phyloP scores from a whole-genome alignment of 2,888 invertebrate species.

The Formica aserva region DNA sequence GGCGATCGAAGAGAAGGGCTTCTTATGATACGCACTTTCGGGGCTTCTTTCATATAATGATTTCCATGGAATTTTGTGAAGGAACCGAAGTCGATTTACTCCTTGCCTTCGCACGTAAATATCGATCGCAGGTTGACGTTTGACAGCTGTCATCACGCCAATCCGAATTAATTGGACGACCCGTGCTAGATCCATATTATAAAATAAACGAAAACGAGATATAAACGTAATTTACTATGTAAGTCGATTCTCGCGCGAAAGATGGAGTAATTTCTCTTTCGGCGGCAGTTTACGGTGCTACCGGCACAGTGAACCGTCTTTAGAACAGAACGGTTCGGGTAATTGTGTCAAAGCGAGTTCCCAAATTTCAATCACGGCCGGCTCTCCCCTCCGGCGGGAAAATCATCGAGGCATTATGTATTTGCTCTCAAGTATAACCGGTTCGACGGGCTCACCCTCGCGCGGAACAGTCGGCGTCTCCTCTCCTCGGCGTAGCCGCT shows the following conservation, averaged over 20 bases:
- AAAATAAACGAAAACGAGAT: neutral
- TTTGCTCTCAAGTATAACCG: constrained; percentile 84
- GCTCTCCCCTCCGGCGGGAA: constrained; percentile 74
- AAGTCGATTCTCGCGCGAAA: constrained; percentile 29
- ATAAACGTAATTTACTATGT: neutral
- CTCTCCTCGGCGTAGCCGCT: constrained; percentile 37
- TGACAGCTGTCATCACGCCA: constrained; percentile 36
- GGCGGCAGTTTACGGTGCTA: neutral
- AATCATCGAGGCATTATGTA: constrained; percentile 85
- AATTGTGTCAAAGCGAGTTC: constrained; percentile 85
- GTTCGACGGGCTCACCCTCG: constrained; percentile 81
- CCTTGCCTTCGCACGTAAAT: constrained; percentile 41
- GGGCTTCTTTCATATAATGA: constrained; percentile 74
- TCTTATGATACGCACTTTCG: constrained; percentile 73
- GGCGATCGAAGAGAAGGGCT: constrained; percentile 72
- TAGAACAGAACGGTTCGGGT: constrained; percentile 77
- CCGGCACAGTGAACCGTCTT: neutral
- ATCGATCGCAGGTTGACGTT: constrained; percentile 35
- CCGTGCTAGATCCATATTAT: neutral
- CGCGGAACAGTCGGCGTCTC: constrained; percentile 71
- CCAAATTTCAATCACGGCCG: constrained; percentile 84
- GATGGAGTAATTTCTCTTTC: constrained; percentile 19
- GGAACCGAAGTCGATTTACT: constrained; percentile 52
- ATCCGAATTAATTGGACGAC: neutral
- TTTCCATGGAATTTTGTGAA: constrained; percentile 70